Evolutionary conservation across 2,888 invertebrate species (phyloP), one percentile per base, ranked within the genome.

Genomic region (Apodemia zela): DNA sequence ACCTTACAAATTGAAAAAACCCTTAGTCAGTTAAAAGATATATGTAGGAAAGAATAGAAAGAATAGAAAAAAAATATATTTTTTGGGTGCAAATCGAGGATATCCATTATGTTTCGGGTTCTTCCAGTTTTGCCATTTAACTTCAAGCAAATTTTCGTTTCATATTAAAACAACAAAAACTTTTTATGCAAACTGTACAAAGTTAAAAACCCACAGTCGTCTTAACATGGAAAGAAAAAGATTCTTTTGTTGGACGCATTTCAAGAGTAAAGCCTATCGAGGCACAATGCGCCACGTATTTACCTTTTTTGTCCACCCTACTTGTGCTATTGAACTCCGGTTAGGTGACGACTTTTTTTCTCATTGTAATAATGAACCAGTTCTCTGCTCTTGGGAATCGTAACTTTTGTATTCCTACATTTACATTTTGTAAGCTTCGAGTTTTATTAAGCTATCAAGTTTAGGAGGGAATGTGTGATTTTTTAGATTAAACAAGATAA

Each of bases 161-260:
- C 13, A 13, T 17, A 7, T 47, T 11, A 47, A 47, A 17, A 47
- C n/a, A 47, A 47, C 7, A 45, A 61, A 13, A 2, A 63, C 72
- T 74, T 67, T 68, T 1, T 79, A 65, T 82, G 82, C 79, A 59
- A 74, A 79, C 85, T 59, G 73, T 89, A 84, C 82, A 66, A 67
- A 66, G 71, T 75, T 73, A 75, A 83, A 86, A 84, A 81, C 75
- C 78, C 75, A 75, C 79, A 79, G 77, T 78, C 82, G 86, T 84
- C 85, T 89, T 88, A 89, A 84, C 84, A 85, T 83, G 80, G 82
- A 75, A 74, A 82, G 84, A 85, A 86, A 85, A 86, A 87, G 82
- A 85, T 79, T 86, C 85, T 82, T 84, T 90, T 89, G 86, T 90
- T 73, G 77, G 75, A 72, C 78, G 73, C 79, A 83, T 82, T 85